These are phyloP conservation scores for Palythoa grandiflora DNA, from an alignment of 92 coral and sea anemone species.

Conservation along the genomic window DNA sequence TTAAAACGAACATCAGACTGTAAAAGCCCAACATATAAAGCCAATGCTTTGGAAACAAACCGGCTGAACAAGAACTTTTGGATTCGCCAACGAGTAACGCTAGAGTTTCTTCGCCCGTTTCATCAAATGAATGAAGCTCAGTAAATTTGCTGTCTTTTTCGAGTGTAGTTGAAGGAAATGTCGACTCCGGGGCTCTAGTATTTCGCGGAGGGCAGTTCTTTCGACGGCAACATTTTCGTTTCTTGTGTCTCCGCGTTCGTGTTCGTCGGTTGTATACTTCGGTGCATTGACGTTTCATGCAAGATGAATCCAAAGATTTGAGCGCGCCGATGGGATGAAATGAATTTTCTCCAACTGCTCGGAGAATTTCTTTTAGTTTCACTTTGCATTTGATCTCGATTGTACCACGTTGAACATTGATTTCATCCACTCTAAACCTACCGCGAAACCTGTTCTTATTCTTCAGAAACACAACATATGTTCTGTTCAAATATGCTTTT, in stretches of 20 bases:
- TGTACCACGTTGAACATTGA: conserved; percentile 77
- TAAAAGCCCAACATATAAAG: conserved; percentile 68
- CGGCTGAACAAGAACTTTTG: conserved; percentile 17
- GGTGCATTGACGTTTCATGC: conserved; percentile 56
- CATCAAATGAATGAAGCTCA: not conserved
- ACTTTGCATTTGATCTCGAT: conserved; percentile 62
- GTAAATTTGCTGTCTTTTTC: not conserved
- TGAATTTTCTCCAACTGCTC: conserved; percentile 61
- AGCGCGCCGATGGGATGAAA: conserved; percentile 70
- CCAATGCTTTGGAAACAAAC: conserved; percentile 48
- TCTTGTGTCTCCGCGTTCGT: conserved; percentile 38
- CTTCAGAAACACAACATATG: conserved; percentile 72
- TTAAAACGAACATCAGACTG: conserved; percentile 56
- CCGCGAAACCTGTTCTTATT: conserved; percentile 39
- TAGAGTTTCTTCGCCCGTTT: not conserved
- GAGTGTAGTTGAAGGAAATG: conserved; percentile 5
- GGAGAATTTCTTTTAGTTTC: conserved; percentile 71
- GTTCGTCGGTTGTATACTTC: conserved; percentile 50
- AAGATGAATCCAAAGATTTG: conserved; percentile 60
- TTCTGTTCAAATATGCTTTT: conserved; percentile 78
- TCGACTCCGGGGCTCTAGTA: conserved; percentile 34
- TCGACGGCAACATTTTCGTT: conserved; percentile 29
- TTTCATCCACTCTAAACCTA: conserved; percentile 65
- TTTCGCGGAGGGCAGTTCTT: conserved; percentile 28
- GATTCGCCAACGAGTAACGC: conserved; percentile 20